Evolutionary conservation across 2,113 vertebrate genomes (phyloP).

Genomic region (Entelurus aequoreus): DNA sequence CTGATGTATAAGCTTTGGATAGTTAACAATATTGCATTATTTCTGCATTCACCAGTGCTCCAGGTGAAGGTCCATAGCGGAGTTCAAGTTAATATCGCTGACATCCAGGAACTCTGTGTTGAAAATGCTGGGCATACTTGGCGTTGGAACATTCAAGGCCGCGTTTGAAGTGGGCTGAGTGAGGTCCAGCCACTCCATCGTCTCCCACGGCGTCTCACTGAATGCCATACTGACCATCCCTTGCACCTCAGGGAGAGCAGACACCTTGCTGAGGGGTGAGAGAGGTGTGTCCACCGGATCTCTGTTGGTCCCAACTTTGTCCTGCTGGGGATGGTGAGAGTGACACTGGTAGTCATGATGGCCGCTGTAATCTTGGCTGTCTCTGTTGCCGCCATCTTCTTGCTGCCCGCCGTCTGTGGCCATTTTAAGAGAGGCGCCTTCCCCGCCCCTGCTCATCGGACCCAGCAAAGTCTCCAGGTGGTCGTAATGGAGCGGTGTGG

Average conservation of each 20-base stretch:
- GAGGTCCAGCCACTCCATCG: conserved; percentile 96
- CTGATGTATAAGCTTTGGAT: background rate
- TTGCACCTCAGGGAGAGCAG: conserved; percentile 77
- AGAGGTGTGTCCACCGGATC: conserved; percentile 86
- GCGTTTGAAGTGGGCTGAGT: conserved; percentile 85
- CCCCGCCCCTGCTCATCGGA: conserved; percentile 75
- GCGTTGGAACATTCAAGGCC: conserved; percentile 74
- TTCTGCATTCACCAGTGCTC: conserved; percentile 84
- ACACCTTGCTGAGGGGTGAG: conserved; percentile 80
- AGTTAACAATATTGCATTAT: background rate
- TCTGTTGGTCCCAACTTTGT: conserved; percentile 80
- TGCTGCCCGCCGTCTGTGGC: conserved; percentile 76
- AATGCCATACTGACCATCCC: conserved; percentile 84
- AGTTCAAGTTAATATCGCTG: conserved; percentile 90
- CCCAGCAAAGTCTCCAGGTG: conserved; percentile 87
- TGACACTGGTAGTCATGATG: conserved; percentile 79
- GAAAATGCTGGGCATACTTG: conserved; percentile 85
- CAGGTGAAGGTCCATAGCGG: conserved; percentile 93
- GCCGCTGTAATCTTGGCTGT: conserved; percentile 75
- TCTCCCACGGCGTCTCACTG: conserved; percentile 92
- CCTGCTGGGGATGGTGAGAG: conserved; percentile 73
- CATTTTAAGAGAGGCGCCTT: conserved; percentile 79
- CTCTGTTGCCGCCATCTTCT: conserved; percentile 76
- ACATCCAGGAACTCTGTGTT: conserved; percentile 94
- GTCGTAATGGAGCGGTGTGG: conserved; percentile 75